Percentiles rank a stretch among this genome's conserved stretches.
phyloP scores from a whole-genome alignment of 2,113 vertebrate genomes.

The Pionites leucogaster region DNA sequence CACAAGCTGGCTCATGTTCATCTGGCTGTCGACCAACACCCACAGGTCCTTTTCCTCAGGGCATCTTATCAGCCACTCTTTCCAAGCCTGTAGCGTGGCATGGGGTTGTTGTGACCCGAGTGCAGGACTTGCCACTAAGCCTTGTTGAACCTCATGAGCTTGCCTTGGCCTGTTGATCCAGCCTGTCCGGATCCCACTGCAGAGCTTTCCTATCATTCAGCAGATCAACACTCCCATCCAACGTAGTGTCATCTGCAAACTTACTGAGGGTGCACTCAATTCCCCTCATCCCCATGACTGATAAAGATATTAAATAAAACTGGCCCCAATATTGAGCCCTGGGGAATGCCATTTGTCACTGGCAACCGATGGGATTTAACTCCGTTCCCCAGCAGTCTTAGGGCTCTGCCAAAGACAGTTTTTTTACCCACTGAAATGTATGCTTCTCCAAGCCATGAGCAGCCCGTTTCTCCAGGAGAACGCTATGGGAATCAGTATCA shows the following conservation, averaged over 20 bases:
- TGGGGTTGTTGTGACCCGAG: not conserved
- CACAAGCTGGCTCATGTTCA: not conserved
- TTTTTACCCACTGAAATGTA: not conserved
- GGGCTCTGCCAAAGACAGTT: not conserved
- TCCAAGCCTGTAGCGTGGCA: not conserved
- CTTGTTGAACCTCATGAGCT: not conserved
- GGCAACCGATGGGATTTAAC: not conserved
- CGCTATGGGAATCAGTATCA: not conserved
- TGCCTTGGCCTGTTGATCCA: not conserved
- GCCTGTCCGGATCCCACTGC: not conserved
- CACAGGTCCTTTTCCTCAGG: not conserved
- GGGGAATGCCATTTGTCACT: rapidly evolving
- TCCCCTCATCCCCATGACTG: not conserved
- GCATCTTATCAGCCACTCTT: not conserved
- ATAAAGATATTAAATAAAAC: not conserved
- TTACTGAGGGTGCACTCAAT: not conserved
- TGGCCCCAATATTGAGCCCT: not conserved
- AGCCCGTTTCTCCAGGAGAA: not conserved
- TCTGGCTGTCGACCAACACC: not conserved
- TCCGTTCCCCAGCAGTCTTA: not conserved
- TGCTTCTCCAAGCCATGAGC: not conserved
- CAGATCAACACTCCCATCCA: not conserved
- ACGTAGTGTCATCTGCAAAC: not conserved
- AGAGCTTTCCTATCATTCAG: not conserved
- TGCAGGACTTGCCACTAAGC: rapidly evolving